Conservation (phyloP, 2,888 invertebrate species). For the Aplocera efformata region DNA sequence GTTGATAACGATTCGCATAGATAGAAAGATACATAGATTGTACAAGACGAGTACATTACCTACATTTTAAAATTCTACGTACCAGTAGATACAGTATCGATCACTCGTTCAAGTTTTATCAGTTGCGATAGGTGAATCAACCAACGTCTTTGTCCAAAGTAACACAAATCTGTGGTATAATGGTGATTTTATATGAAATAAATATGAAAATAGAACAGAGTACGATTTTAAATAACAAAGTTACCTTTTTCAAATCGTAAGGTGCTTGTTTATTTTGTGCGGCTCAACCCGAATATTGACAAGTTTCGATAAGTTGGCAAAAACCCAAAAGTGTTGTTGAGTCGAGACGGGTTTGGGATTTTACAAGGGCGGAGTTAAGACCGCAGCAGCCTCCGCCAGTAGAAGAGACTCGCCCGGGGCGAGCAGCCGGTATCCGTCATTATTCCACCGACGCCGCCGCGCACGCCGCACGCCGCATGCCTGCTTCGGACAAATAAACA, state of each 20-base stretch:
- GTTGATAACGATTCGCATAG: slow-evolving; percentile 10
- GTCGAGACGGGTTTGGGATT: slow-evolving; percentile 15
- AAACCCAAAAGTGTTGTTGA: slow-evolving; percentile 5
- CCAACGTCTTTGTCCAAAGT: slow-evolving; percentile 46
- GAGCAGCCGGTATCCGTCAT: slow-evolving; percentile 31
- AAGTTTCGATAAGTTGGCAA: slow-evolving; percentile 1
- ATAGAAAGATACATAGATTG: slow-evolving; percentile 17
- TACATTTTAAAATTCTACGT: slow-evolving; percentile 46
- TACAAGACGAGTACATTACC: slow-evolving; percentile 24
- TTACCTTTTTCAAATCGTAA: background rate
- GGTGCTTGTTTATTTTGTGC: background rate
- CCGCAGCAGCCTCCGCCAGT: slow-evolving; percentile 59
- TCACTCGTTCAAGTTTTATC: slow-evolving; percentile 52
- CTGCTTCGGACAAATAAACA: slow-evolving; percentile 48
- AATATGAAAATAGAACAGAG: too few species aligned
- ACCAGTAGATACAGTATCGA: slow-evolving; percentile 36
- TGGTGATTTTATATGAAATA: background rate
- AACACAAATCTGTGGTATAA: slow-evolving; percentile 9
- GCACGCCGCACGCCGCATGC: slow-evolving; percentile 48
- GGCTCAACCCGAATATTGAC: slow-evolving; percentile 1
- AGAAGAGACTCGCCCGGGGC: slow-evolving; percentile 27
- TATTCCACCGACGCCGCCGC: slow-evolving; percentile 51
- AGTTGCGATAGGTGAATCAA: slow-evolving; percentile 50
- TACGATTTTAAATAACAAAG: too few species aligned
- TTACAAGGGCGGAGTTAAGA: slow-evolving; percentile 46